Evolutionary conservation across 2,888 invertebrate species (phyloP).

Genomic region (Cerastis leucographa): DNA sequence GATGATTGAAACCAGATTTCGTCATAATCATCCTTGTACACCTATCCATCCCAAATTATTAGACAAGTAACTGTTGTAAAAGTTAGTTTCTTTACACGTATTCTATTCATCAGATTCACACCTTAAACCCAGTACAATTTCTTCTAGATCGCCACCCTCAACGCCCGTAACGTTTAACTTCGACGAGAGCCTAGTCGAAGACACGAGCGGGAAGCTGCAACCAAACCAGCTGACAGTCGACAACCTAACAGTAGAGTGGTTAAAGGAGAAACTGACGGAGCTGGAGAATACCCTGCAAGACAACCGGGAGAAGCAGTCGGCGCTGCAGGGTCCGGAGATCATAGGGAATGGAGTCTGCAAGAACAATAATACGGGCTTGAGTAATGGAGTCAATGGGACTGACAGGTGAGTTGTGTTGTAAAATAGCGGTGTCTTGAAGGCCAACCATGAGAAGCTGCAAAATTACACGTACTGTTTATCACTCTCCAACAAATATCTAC

Average conservation of each 20-base stretch:
- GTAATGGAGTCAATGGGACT: conserved; percentile 90
- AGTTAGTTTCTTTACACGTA: not conserved
- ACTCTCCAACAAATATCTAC: no score
- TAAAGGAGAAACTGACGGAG: conserved; percentile 95
- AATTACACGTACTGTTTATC: not conserved
- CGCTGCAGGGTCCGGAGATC: conserved; percentile 90
- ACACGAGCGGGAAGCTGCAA: conserved; percentile 96
- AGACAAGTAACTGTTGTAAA: not conserved
- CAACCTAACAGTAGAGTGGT: conserved; percentile 97
- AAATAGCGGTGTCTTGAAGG: not conserved
- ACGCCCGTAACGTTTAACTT: conserved; percentile 95
- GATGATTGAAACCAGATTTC: not conserved
- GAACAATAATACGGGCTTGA: conserved; percentile 85
- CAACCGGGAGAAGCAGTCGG: conserved; percentile 93
- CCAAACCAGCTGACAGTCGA: conserved; percentile 97
- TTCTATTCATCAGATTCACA: not conserved
- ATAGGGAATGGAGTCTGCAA: conserved; percentile 89
- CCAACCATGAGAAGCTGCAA: not conserved
- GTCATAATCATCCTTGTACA: not conserved
- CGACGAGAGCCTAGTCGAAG: conserved; percentile 96
- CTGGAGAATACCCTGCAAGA: conserved; percentile 95
- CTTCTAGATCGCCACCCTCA: conserved; percentile 94
- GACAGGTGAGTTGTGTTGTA: conserved; percentile 79
- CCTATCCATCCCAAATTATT: not conserved
- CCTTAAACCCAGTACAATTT: conserved; percentile 9